Evolutionary conservation across 2,888 invertebrate species (phyloP).

Genomic region (Drosophila affinis): DNA sequence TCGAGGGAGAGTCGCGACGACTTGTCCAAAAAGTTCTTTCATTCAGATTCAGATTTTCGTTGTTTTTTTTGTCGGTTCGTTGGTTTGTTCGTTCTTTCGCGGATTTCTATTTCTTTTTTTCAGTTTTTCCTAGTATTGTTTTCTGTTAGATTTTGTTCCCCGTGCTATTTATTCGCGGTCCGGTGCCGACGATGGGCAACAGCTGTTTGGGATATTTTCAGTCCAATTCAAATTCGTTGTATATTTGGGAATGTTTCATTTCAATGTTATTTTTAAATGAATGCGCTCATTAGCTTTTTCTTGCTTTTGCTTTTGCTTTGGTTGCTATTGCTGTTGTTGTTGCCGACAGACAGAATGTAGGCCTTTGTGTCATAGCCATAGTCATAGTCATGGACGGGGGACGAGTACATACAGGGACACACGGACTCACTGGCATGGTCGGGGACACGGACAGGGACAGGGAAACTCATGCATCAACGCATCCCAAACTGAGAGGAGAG

Average conservation of each 20-base stretch:
- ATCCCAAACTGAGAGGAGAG: slow-evolving; percentile 30
- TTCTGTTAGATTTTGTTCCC: slow-evolving; percentile 41
- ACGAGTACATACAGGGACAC: slow-evolving; percentile 6
- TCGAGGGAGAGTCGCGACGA: slow-evolving; percentile 48
- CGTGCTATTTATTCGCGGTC: slow-evolving; percentile 61
- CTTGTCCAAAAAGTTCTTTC: slow-evolving; percentile 71
- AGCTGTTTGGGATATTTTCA: slow-evolving; percentile 75
- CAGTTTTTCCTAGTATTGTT: slow-evolving; percentile 30
- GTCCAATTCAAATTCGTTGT: slow-evolving; percentile 63
- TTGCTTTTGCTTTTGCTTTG: slow-evolving; percentile 13
- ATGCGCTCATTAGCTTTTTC: slow-evolving; percentile 73
- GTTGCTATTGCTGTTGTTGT: slow-evolving; percentile 20
- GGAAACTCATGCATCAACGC: slow-evolving; percentile 29
- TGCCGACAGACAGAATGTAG: slow-evolving; percentile 54
- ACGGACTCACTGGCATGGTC: background rate
- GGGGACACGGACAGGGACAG: background rate
- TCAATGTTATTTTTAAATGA: slow-evolving; percentile 73
- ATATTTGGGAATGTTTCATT: slow-evolving; percentile 77
- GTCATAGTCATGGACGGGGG: slow-evolving; percentile 16
- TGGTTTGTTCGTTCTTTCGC: slow-evolving; percentile 21
- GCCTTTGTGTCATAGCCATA: slow-evolving; percentile 71
- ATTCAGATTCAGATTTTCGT: slow-evolving; percentile 35
- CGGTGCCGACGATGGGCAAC: slow-evolving; percentile 73
- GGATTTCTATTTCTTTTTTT: slow-evolving; percentile 22
- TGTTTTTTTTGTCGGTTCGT: slow-evolving; percentile 33